phyloP scores from a whole-genome alignment of 2,797 vertebrate species.

The Diglossa cyanea region DNA sequence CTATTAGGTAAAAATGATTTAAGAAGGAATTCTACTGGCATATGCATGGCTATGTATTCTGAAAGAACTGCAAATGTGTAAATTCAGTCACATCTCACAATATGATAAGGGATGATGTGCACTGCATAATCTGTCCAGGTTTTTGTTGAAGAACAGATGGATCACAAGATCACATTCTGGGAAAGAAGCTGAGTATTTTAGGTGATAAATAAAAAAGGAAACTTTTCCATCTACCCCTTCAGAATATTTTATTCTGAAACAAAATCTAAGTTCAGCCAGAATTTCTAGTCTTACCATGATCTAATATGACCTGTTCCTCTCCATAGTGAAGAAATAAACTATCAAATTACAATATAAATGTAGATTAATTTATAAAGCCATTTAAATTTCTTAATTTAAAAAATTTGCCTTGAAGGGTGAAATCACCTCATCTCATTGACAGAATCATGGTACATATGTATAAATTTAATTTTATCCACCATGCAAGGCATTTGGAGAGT shows the following conservation, averaged over 20 bases:
- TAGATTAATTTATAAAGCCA: not conserved
- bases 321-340: not conserved
- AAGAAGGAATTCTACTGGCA: not conserved
- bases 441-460: not conserved
- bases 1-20: not conserved
- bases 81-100: not conserved
- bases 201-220: not conserved
- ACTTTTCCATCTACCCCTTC: not conserved
- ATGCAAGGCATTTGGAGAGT: not conserved
- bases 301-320: not conserved
- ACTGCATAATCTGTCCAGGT: not conserved
- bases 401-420: not conserved
- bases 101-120: not conserved
- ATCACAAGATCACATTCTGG: not conserved
- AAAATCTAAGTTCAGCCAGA: not conserved
- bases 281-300: not conserved
- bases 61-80: not conserved
- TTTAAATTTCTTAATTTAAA: not conserved
- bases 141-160: not conserved
- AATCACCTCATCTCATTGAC: not conserved
- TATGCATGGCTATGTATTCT: not conserved
- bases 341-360: not conserved
- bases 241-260: not conserved
- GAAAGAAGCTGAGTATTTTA: not conserved
- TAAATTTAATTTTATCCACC: not conserved